Evolutionary conservation across 2,113 vertebrate genomes (phyloP).

Genomic region (Microcebus tavaratra): DNA sequence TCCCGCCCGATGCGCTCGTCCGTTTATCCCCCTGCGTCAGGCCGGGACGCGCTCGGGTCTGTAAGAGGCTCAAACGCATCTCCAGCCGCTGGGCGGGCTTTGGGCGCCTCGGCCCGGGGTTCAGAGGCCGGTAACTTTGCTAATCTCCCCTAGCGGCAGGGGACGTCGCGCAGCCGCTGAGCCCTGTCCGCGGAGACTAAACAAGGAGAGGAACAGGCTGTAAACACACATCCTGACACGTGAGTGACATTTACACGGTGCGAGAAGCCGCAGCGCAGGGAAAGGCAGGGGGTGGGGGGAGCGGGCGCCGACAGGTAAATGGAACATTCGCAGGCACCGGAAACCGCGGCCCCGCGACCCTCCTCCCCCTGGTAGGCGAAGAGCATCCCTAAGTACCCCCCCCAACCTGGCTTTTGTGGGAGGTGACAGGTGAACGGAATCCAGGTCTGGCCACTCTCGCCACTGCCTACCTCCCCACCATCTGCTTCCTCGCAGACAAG

Average conservation of each 20-base stretch:
- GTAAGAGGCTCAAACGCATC: not conserved
- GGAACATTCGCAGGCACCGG: not conserved
- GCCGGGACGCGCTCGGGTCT: not conserved
- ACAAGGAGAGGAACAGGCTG: conserved; percentile 82
- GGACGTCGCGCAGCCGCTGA: conserved; percentile 75
- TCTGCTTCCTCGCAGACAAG: conserved; percentile 88
- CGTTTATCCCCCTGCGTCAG: not conserved
- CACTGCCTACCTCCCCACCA: conserved; percentile 87
- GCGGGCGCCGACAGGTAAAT: conserved; percentile 6
- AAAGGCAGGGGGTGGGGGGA: not conserved
- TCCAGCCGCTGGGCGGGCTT: not conserved
- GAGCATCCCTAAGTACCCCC: conserved; percentile 67
- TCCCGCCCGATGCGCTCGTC: not conserved
- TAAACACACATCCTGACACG: conserved; percentile 86
- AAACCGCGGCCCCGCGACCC: not conserved
- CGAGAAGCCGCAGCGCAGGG: conserved; percentile 73
- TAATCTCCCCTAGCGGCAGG: conserved; percentile 78
- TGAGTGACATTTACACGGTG: conserved; percentile 86
- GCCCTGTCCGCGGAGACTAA: conserved; percentile 82
- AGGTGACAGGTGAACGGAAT: conserved; percentile 90
- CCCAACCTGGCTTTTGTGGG: conserved; percentile 84
- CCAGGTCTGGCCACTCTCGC: conserved; percentile 87
- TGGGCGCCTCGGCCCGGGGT: not conserved
- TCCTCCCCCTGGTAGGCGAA: not conserved
- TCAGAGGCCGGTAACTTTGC: conserved; percentile 77